A percentile compares a stretch with the other conserved stretches of the same genome.
Evolutionary conservation across 1,140 invertebrate genomes (phyloP).

Genomic region (Apis cerana): DNA sequence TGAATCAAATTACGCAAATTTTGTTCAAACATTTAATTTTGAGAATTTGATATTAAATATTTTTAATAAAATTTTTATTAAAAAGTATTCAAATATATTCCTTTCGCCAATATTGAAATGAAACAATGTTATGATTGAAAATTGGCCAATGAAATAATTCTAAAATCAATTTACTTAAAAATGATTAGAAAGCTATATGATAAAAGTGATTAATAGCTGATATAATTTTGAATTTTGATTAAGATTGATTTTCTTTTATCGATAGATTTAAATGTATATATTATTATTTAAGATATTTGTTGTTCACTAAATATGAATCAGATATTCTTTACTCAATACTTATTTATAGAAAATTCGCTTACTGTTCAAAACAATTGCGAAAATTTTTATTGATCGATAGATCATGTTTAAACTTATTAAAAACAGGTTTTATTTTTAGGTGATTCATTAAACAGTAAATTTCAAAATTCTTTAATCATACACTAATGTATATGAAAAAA

Average conservation of each 20-base stretch:
- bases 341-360: constrained; percentile 4
- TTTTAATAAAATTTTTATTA: background rate
- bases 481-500: constrained; percentile 36
- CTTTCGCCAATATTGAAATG: constrained; percentile 11
- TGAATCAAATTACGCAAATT: background rate
- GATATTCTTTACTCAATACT: constrained; percentile 30
- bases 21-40: background rate
- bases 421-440: constrained; percentile 22
- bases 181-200: background rate
- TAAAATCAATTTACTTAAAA: constrained; percentile 7
- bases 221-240: constrained; percentile 30
- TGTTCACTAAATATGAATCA: constrained; percentile 30
- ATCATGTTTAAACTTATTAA: constrained; percentile 16
- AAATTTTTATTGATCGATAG: constrained; percentile 27
- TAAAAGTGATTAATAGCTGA: background rate
- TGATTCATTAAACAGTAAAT: constrained; percentile 8
- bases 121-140: background rate
- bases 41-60: too few species aligned
- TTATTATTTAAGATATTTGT: constrained; percentile 49
- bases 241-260: background rate
- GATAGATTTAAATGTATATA: constrained; percentile 40
- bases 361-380: background rate
- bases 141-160: constrained; percentile 26
- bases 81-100: background rate
- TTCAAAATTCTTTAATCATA: constrained; percentile 20